A percentile compares a stretch with the other conserved stretches of the same genome.
Evolutionary conservation across 2,888 invertebrate species (phyloP).

Genomic region (Choreutis nemorana): DNA sequence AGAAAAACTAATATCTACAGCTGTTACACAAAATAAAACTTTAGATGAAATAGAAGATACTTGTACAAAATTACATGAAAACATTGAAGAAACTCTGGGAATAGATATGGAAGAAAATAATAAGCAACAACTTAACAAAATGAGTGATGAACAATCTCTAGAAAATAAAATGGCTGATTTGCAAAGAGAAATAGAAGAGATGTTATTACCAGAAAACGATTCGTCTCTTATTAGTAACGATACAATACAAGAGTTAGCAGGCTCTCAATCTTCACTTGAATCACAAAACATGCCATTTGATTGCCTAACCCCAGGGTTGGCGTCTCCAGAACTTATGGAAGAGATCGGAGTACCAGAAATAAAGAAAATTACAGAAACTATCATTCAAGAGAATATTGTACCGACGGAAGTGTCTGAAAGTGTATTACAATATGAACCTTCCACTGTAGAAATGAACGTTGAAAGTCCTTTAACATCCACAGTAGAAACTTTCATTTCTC

Average conservation of each 20-base stretch:
- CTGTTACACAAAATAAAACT: conserved; percentile 3
- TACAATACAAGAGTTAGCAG: conserved; percentile 35
- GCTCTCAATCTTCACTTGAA: conserved; percentile 32
- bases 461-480: too few species aligned
- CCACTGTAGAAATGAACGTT: too few species aligned
- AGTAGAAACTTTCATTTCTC: too few species aligned
- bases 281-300: conserved; percentile 37
- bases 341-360: too few species aligned
- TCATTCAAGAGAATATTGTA: too few species aligned
- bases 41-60: not conserved
- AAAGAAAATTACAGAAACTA: conserved; percentile 6
- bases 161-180: conserved; percentile 58
- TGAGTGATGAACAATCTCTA: conserved; percentile 45
- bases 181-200: conserved; percentile 58
- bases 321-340: conserved; percentile 40
- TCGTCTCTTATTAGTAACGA: conserved; percentile 40
- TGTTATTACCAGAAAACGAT: conserved; percentile 53
- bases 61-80: conserved; percentile 9
- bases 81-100: conserved; percentile 5
- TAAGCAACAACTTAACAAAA: conserved; percentile 13
- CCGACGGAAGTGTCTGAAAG: too few species aligned
- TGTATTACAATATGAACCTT: too few species aligned
- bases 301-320: conserved; percentile 35
- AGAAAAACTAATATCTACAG: conserved; percentile 7
- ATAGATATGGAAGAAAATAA: conserved; percentile 6